Evolutionary conservation across 2,113 vertebrate species (phyloP).

Genomic region (Nycticryphes semicollaris): DNA sequence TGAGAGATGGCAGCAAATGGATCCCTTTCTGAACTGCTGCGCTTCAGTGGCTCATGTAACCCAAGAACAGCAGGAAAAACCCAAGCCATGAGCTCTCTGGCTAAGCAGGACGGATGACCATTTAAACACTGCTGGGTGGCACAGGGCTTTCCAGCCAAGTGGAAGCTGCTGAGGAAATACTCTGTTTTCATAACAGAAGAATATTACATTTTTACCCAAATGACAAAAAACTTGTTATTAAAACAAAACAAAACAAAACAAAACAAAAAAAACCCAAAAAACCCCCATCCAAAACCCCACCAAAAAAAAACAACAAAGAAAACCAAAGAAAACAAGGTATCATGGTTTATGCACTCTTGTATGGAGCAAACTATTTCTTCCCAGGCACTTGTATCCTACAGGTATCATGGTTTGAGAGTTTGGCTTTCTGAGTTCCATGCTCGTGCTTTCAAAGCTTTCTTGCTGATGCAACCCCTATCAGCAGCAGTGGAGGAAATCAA

Average conservation of each 20-base stretch:
- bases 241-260: neutral
- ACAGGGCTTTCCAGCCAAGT: neutral
- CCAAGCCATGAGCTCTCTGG: neutral
- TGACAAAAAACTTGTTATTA: neutral
- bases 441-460: neutral
- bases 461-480: neutral
- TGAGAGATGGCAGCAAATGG: neutral
- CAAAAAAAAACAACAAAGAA: neutral
- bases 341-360: neutral
- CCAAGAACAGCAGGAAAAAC: neutral
- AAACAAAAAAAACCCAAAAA: neutral
- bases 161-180: neutral
- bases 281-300: too few relatives aligned
- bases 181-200: neutral
- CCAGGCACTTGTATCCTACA: neutral
- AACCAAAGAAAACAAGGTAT: neutral
- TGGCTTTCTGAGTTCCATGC: neutral
- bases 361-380: neutral
- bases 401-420: neutral
- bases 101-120: neutral
- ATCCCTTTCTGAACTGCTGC: neutral
- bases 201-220: neutral
- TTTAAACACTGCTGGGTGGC: neutral
- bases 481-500: neutral
- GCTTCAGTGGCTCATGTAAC: neutral